Conservation (phyloP, 2,888 invertebrate genomes). For the Caenorhabditis japonica region DNA sequence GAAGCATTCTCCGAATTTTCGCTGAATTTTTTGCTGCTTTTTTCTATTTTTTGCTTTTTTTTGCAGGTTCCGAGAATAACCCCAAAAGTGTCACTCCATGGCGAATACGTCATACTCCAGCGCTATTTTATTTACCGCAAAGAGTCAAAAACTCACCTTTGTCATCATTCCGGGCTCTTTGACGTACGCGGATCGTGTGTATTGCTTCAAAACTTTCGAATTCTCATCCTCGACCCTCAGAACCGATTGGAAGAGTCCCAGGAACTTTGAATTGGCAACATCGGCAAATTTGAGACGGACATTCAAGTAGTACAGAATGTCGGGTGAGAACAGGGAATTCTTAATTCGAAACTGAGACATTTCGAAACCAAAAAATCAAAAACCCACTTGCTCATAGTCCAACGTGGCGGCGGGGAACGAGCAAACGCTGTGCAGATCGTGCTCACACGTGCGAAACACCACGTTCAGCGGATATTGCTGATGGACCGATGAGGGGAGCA, state of each 20-base stretch:
- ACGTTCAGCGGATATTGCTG: slow-evolving; percentile 68
- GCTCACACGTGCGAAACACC: slow-evolving; percentile 68
- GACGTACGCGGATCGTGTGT: slow-evolving; percentile 51
- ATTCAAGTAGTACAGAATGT: slow-evolving; percentile 49
- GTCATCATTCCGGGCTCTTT: slow-evolving; percentile 52
- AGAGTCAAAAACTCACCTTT: slow-evolving; percentile 28
- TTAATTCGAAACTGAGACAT: slow-evolving; percentile 11
- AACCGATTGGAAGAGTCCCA: slow-evolving; percentile 64
- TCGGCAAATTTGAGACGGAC: slow-evolving; percentile 58
- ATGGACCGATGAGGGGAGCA: slow-evolving; percentile 60
- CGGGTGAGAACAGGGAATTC: slow-evolving; percentile 51
- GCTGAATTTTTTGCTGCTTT: too few species aligned
- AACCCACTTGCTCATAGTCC: slow-evolving; percentile 57
- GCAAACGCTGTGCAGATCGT: slow-evolving; percentile 73
- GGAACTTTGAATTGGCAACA: slow-evolving; percentile 44
- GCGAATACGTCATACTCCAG: too few species aligned
- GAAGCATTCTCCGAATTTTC: too few species aligned
- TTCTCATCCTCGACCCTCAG: slow-evolving; percentile 49
- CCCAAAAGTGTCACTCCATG: too few species aligned
- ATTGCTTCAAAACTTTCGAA: slow-evolving; percentile 44
- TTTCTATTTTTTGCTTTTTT: too few species aligned
- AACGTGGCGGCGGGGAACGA: slow-evolving; percentile 71
- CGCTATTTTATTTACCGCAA: too few species aligned
- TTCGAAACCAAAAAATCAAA: not conserved
- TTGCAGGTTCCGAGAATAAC: too few species aligned